Conservation (phyloP, 2,888 invertebrate genomes). For the Amitus sp. region DNA sequence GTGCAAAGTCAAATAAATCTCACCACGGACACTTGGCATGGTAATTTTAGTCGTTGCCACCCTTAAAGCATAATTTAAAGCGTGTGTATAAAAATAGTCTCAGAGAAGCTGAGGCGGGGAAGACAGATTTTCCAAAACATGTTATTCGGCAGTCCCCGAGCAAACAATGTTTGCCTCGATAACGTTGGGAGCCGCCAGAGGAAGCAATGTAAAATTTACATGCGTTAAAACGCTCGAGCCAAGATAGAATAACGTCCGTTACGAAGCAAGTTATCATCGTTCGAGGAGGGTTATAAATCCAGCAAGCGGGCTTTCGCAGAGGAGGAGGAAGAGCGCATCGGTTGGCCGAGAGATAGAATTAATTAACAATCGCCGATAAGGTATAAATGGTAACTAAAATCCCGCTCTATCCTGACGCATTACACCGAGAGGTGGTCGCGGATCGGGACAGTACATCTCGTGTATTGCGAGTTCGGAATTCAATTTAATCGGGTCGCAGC, state of each 20-base stretch:
- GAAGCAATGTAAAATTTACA: no score
- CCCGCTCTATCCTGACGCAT: slow-evolving; percentile 36
- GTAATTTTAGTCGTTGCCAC: slow-evolving; percentile 2
- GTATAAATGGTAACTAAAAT: slow-evolving; percentile 28
- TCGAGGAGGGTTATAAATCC: slow-evolving; percentile 26
- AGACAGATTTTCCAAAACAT: neutral
- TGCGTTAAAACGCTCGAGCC: no score
- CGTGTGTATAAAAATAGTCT: neutral
- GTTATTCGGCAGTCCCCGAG: neutral
- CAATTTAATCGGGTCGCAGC: slow-evolving; percentile 42
- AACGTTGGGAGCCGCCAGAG: no score
- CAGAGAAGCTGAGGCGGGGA: neutral
- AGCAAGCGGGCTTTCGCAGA: slow-evolving; percentile 23
- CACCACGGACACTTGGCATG: neutral
- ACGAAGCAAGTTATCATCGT: slow-evolving; percentile 12
- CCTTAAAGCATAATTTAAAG: slow-evolving; percentile 2
- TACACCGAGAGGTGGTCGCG: slow-evolving; percentile 30
- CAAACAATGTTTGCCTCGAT: neutral
- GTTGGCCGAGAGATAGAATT: slow-evolving; percentile 34
- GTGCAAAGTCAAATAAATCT: slow-evolving; percentile 2
- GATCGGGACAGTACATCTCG: slow-evolving; percentile 31
- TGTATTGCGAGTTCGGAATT: slow-evolving; percentile 37
- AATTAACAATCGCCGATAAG: slow-evolving; percentile 46
- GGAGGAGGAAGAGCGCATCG: slow-evolving; percentile 29
- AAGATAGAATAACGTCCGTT: slow-evolving; percentile 7